These are phyloP conservation scores for Crotalus tigris DNA, from an alignment of 2,113 vertebrate genomes.

Conservation along the genomic window DNA sequence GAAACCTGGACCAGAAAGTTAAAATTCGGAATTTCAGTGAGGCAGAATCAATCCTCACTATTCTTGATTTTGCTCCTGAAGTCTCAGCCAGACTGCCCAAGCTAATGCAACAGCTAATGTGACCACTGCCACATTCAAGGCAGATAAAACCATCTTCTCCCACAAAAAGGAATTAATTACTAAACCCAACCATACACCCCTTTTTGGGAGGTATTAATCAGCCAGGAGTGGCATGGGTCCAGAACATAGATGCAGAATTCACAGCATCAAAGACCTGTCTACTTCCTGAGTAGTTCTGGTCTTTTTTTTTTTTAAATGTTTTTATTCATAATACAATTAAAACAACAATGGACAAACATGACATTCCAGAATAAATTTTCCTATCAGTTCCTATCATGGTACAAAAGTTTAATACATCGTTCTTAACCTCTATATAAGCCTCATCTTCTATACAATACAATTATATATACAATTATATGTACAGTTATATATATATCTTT, in stretches of 20 bases:
- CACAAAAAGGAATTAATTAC: not conserved
- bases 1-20: not conserved
- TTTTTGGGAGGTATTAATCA: not conserved
- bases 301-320: not conserved
- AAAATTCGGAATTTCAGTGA: not conserved
- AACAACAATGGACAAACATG: too few species aligned
- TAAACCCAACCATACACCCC: not conserved
- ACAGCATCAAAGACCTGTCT: not conserved
- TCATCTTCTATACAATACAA: too few species aligned
- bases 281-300: not conserved
- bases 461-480: too few species aligned
- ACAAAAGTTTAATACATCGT: too few species aligned
- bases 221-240: not conserved
- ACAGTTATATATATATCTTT: too few species aligned
- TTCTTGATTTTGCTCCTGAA: not conserved
- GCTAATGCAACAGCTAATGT: not conserved
- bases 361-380: too few species aligned
- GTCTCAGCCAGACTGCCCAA: not conserved
- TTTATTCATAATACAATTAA: too few species aligned
- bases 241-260: not conserved
- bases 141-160: not conserved
- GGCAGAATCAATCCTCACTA: not conserved
- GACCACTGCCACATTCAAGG: not conserved
- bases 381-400: too few species aligned
- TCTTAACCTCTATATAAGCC: too few species aligned